Conservation (phyloP, 2,797 vertebrate genomes). For the Leptatherina wallacei region DNA sequence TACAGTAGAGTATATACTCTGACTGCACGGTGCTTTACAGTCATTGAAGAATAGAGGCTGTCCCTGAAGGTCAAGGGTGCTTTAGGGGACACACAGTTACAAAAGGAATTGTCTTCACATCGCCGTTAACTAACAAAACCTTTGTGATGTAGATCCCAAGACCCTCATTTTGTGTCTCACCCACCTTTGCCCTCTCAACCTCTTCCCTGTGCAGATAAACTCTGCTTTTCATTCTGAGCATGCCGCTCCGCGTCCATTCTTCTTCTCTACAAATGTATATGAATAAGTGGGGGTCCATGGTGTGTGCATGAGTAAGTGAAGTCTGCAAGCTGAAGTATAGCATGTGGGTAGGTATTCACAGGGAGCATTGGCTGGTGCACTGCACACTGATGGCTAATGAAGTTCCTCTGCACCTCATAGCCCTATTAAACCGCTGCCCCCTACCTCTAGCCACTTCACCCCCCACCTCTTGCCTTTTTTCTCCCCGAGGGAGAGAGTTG, state of each 20-base stretch:
- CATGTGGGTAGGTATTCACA: constrained; percentile 67
- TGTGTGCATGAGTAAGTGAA: constrained; percentile 70
- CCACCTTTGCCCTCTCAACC: constrained; percentile 67
- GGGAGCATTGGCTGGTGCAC: constrained; percentile 59
- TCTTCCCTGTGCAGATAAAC: constrained; percentile 47
- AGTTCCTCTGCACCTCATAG: constrained; percentile 78
- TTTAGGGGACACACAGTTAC: constrained; percentile 23
- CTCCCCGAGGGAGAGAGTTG: constrained; percentile 83
- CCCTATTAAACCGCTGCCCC: constrained; percentile 79
- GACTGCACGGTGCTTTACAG: constrained; percentile 14
- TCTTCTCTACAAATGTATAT: constrained; percentile 64
- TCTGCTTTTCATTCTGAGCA: constrained; percentile 68
- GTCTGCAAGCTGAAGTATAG: constrained; percentile 67
- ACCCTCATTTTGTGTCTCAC: constrained; percentile 60
- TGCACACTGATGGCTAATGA: constrained; percentile 74
- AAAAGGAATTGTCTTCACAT: constrained; percentile 43
- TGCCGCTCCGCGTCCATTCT: constrained; percentile 57
- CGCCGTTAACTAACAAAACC: constrained; percentile 49
- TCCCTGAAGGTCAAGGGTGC: constrained; percentile 63
- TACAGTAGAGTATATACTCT: constrained; percentile 2
- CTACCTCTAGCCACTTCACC: constrained; percentile 80
- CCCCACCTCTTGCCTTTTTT: constrained; percentile 79
- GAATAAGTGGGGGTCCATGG: constrained; percentile 68
- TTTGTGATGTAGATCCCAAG: constrained; percentile 50
- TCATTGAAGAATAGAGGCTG: constrained; percentile 28